Conservation (phyloP, 1,140 invertebrate genomes). For the Solenopsis fugax region DNA sequence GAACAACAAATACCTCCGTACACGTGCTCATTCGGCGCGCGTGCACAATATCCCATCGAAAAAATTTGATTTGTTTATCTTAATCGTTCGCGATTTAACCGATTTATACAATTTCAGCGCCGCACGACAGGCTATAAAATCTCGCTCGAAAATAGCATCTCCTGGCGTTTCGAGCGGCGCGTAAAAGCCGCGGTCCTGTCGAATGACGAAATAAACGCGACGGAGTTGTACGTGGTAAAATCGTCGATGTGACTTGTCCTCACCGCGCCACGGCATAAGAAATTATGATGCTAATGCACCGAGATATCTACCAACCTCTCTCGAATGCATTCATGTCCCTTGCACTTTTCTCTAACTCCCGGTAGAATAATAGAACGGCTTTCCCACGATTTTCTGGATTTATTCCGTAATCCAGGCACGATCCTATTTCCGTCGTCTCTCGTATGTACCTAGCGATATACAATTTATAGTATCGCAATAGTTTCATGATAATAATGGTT, state of each 20-base stretch:
- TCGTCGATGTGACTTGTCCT: neutral
- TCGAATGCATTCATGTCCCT: slow-evolving; percentile 15
- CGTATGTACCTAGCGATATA: slow-evolving; percentile 19
- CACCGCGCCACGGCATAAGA: neutral
- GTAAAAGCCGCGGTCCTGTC: slow-evolving; percentile 2
- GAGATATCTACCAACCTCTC: neutral
- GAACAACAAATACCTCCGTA: slow-evolving; percentile 31
- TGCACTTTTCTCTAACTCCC: slow-evolving; percentile 13
- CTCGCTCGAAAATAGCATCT: neutral
- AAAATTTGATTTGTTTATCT: slow-evolving; percentile 62
- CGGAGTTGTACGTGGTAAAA: slow-evolving; percentile 4
- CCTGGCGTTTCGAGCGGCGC: neutral
- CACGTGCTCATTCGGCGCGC: slow-evolving; percentile 5
- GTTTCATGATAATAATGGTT: no score
- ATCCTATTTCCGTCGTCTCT: slow-evolving; percentile 13
- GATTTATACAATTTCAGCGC: slow-evolving; percentile 45
- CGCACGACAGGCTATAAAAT: slow-evolving; percentile 32
- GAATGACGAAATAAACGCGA: slow-evolving; percentile 30
- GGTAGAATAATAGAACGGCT: neutral
- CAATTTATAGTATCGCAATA: neutral
- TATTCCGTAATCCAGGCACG: slow-evolving; percentile 16
- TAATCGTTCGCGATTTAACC: slow-evolving; percentile 51
- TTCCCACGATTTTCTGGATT: slow-evolving; percentile 6
- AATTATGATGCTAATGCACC: slow-evolving; percentile 41
- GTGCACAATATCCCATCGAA: slow-evolving; percentile 11